A percentile compares a stretch with the other conserved stretches of the same genome.
These are phyloP conservation scores for Coleophora flavipennella DNA, from an alignment of 2,888 invertebrate species.

Conservation along the genomic window DNA sequence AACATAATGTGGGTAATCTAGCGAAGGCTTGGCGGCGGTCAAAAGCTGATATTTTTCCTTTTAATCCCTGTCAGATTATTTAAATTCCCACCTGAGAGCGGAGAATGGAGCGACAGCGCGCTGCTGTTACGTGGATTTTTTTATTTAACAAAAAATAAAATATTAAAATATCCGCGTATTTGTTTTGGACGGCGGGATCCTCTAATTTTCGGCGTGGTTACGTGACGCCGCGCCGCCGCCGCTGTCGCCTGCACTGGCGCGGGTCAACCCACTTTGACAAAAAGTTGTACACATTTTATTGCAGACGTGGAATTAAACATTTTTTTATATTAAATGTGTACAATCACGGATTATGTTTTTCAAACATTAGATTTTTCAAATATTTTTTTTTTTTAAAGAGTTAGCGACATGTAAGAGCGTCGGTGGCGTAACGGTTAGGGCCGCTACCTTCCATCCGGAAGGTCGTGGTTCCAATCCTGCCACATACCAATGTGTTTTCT, in stretches of 20 bases:
- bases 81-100: constrained; percentile 70
- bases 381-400: no score
- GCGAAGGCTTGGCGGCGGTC: constrained; percentile 50
- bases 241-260: constrained; percentile 47
- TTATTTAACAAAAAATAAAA: constrained; percentile 68
- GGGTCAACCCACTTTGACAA: constrained; percentile 41
- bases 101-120: constrained; percentile 22
- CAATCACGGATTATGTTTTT: no score
- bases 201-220: constrained; percentile 66
- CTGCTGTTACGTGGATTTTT: constrained; percentile 43
- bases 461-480: no score
- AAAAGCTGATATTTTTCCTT: constrained; percentile 70
- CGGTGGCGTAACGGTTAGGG: no score
- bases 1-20: constrained; percentile 57
- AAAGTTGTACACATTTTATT: neutral
- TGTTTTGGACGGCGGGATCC: constrained; percentile 70
- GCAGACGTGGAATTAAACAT: neutral
- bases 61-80: constrained; percentile 73
- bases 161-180: constrained; percentile 69
- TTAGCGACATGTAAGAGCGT: no score
- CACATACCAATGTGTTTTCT: no score
- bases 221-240: constrained; percentile 47
- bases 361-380: no score
- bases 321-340: no score
- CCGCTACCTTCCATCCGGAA: no score